Percentiles rank a stretch among this genome's conserved stretches.
Conservation (phyloP, 2,113 vertebrate species). For the human (Homo sapiens) region DNA sequence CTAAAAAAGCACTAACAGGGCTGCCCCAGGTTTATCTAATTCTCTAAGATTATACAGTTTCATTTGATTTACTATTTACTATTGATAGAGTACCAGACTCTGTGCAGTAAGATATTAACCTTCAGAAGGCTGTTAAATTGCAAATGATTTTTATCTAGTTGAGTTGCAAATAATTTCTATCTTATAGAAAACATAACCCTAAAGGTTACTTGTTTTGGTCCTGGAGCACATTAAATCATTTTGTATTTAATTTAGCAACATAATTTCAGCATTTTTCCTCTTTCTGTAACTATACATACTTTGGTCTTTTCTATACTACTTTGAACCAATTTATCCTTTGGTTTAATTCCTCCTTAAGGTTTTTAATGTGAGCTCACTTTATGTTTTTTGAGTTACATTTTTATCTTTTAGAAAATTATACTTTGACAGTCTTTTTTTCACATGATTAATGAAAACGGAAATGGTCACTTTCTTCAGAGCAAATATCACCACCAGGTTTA, state of each 20-base stretch:
- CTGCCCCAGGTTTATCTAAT: background rate
- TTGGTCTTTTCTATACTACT: background rate
- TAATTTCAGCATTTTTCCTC: background rate
- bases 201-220: conserved; percentile 19
- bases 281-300: background rate
- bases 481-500: background rate
- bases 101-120: conserved; percentile 32
- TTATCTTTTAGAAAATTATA: conserved; percentile 27
- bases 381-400: background rate
- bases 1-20: background rate
- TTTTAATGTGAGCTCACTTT: background rate
- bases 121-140: conserved; percentile 50
- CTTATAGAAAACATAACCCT: conserved; percentile 10
- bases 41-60: background rate
- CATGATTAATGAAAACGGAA: background rate
- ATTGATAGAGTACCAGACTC: background rate
- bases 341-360: background rate
- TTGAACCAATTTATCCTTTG: background rate
- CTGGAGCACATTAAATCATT: background rate
- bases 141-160: conserved; percentile 59
- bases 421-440: background rate
- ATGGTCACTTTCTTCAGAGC: background rate
- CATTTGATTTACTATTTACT: conserved; percentile 17
- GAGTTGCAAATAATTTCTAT: conserved; percentile 43
- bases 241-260: conserved; percentile 24